Conservation (phyloP, 2,113 vertebrate species). For the Psettodes erumei region DNA sequence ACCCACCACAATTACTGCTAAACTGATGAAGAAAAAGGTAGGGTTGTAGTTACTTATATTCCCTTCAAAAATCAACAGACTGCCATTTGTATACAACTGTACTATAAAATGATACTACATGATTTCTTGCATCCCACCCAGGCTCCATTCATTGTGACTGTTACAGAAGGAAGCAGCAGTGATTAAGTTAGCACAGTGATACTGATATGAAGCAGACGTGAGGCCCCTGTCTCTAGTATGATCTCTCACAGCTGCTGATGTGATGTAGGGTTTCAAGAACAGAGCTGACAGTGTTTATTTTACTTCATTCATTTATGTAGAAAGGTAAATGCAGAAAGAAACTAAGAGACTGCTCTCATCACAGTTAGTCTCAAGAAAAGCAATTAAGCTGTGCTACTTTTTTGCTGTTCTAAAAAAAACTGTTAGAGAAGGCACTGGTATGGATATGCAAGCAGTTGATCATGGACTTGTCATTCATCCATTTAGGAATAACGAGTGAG, state of each 20-base stretch:
- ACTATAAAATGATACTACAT: background rate
- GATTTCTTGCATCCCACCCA: slow-evolving; percentile 28
- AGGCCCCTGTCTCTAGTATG: background rate
- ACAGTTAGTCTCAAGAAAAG: too few species aligned
- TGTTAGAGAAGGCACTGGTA: too few species aligned
- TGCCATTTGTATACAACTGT: background rate
- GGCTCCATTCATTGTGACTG: slow-evolving; percentile 28
- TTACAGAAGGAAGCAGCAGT: background rate
- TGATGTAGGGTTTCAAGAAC: background rate
- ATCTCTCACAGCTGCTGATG: background rate
- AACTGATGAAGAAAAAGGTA: too few species aligned
- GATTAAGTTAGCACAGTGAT: background rate
- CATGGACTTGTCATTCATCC: too few species aligned
- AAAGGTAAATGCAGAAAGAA: too few species aligned
- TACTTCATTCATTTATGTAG: too few species aligned
- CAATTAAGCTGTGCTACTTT: too few species aligned
- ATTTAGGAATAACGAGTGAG: too few species aligned
- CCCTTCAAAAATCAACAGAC: background rate
- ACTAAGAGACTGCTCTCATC: too few species aligned
- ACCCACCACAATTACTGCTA: too few species aligned
- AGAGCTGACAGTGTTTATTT: background rate
- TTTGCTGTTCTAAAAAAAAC: too few species aligned
- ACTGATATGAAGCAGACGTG: background rate
- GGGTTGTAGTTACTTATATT: background rate
- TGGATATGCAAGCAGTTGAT: too few species aligned